Evolutionary conservation across 2,888 invertebrate species (phyloP).

Genomic region (Cerastis rubricosa): DNA sequence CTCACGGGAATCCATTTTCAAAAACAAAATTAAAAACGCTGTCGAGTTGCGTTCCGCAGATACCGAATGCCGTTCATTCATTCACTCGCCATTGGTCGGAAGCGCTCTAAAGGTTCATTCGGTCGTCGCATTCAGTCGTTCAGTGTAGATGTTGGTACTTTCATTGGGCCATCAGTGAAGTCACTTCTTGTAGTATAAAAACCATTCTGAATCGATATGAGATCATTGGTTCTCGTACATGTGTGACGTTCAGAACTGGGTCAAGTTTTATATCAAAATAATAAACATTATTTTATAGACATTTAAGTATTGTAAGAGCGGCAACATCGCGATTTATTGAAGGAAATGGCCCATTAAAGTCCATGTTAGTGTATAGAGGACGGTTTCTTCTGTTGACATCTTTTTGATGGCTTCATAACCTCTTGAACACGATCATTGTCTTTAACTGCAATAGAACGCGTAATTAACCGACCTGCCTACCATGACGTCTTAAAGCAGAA

Average conservation of each 20-base stretch:
- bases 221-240: constrained; percentile 44
- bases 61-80: constrained; percentile 63
- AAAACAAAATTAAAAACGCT: constrained; percentile 45
- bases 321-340: constrained; percentile 14
- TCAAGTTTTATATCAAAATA: constrained; percentile 33
- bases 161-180: constrained; percentile 63
- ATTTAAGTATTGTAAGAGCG: constrained; percentile 26
- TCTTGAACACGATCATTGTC: background rate
- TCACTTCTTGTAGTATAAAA: constrained; percentile 46
- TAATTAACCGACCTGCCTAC: background rate
- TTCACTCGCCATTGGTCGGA: constrained; percentile 47
- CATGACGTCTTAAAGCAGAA: no score
- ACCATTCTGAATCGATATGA: constrained; percentile 46
- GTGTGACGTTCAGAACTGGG: constrained; percentile 30
- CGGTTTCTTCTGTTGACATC: constrained; percentile 4
- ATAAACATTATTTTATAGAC: constrained; percentile 24
- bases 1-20: constrained; percentile 38
- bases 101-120: constrained; percentile 62
- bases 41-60: constrained; percentile 70
- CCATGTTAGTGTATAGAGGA: background rate
- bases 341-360: constrained; percentile 17
- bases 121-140: constrained; percentile 59
- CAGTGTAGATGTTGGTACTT: constrained; percentile 61
- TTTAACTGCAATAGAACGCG: background rate
- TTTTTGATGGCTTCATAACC: background rate